Percentiles rank a stretch among this genome's conserved stretches.
Conservation (phyloP, 2,797 vertebrate genomes). For the Furcifer pardalis region DNA sequence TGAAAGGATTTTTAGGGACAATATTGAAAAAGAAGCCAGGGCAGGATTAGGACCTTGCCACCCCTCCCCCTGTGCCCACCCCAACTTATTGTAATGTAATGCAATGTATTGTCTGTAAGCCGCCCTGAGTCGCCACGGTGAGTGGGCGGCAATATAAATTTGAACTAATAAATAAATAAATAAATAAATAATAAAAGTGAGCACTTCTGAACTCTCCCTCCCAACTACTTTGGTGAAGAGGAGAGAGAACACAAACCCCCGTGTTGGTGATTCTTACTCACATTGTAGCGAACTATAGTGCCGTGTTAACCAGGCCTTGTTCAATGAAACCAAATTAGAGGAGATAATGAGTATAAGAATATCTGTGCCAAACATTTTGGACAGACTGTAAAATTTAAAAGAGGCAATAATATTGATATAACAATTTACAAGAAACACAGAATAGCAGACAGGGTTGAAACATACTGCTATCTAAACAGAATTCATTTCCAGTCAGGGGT, state of each 20-base stretch:
- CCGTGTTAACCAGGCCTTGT: no score
- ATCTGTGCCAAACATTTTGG: not conserved
- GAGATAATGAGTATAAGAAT: not conserved
- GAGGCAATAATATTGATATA: conserved; percentile 36
- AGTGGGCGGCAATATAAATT: no score
- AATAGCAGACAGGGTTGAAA: not conserved
- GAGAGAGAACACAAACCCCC: not conserved
- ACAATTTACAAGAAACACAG: not conserved
- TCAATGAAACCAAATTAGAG: not conserved
- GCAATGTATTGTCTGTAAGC: no score
- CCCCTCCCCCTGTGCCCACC: no score
- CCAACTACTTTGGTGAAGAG: not conserved
- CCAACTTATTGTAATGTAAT: no score
- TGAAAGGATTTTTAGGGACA: no score
- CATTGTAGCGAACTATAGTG: not conserved
- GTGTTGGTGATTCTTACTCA: not conserved
- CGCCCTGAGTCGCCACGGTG: no score
- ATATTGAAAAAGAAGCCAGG: no score
- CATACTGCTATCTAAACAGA: conserved; percentile 17
- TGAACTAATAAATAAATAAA: no score
- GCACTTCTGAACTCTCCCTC: not conserved
- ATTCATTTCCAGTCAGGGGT: conserved; percentile 34
- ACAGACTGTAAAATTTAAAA: conserved; percentile 26
- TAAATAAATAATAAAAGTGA: no score
- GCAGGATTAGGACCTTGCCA: no score